These are phyloP conservation scores for Cryptocephalus moraei DNA, from an alignment of 2,888 invertebrate species.

Conservation along the genomic window DNA sequence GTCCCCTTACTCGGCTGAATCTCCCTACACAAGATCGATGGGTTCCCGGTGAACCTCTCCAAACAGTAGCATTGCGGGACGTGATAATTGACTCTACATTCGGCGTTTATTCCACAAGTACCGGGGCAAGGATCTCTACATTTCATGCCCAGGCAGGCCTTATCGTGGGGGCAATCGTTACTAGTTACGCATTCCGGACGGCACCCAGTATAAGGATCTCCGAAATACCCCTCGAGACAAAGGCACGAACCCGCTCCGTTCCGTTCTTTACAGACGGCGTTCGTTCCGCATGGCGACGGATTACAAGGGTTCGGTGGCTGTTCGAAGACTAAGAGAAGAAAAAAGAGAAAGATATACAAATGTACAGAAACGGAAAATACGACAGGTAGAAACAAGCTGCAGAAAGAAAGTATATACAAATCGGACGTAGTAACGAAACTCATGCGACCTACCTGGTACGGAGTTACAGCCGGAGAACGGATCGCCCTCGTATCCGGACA, in stretches of 20 bases:
- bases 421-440: background rate
- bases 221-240: slow-evolving; percentile 63
- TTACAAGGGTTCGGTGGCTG: slow-evolving; percentile 61
- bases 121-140: slow-evolving; percentile 71
- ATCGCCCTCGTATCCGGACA: slow-evolving; percentile 66
- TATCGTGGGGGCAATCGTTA: slow-evolving; percentile 59
- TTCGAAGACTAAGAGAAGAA: slow-evolving; percentile 34
- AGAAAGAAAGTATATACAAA: slow-evolving; percentile 2
- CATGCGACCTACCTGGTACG: slow-evolving; percentile 34
- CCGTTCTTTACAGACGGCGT: slow-evolving; percentile 65
- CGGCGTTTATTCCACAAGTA: slow-evolving; percentile 66
- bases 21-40: slow-evolving; percentile 51
- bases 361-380: slow-evolving; percentile 5
- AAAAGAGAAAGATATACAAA: slow-evolving; percentile 10
- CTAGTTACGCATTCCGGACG: slow-evolving; percentile 75
- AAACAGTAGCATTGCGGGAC: slow-evolving; percentile 68
- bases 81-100: slow-evolving; percentile 65
- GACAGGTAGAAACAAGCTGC: background rate
- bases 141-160: slow-evolving; percentile 67
- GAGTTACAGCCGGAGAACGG: slow-evolving; percentile 66
- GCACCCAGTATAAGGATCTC: slow-evolving; percentile 70
- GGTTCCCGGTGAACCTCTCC: slow-evolving; percentile 61
- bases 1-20: slow-evolving; percentile 29
- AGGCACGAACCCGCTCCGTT: slow-evolving; percentile 68
- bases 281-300: slow-evolving; percentile 70